Conservation (phyloP, 2,113 vertebrate genomes). For the Hydropotes inermis region DNA sequence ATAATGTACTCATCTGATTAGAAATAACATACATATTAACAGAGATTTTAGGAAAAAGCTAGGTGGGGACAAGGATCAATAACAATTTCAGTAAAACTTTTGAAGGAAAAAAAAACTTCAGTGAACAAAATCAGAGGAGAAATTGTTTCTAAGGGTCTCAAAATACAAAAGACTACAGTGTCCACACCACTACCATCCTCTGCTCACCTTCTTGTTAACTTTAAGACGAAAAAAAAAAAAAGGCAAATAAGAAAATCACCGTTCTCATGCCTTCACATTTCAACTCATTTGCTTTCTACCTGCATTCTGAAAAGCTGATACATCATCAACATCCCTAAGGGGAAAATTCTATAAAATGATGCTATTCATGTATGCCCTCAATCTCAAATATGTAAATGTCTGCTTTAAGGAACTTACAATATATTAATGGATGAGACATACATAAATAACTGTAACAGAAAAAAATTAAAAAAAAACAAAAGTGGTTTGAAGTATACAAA, state of each 20-base stretch:
- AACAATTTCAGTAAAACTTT: not conserved
- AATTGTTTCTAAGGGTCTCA: slow-evolving; percentile 1
- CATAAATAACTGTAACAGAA: not conserved
- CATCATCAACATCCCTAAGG: not conserved
- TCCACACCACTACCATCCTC: not conserved
- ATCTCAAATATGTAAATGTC: slow-evolving; percentile 1
- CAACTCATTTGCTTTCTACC: not conserved
- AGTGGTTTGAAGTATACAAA: not conserved
- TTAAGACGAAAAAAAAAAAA: not conserved
- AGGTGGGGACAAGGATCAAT: not conserved
- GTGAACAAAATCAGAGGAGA: not conserved
- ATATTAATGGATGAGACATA: not conserved
- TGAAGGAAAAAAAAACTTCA: not conserved
- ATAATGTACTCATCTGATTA: not conserved
- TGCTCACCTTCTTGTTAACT: not conserved
- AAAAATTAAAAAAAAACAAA: not conserved
- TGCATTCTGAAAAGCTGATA: not conserved
- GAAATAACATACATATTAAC: not conserved
- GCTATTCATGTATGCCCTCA: not conserved
- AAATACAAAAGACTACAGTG: not conserved
- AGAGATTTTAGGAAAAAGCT: slow-evolving; percentile 6
- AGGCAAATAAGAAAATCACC: not conserved
- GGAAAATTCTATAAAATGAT: not conserved
- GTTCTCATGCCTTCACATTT: not conserved
- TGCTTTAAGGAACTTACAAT: not conserved